phyloP scores from a whole-genome alignment of 2,797 vertebrate species.

The Basileuterus tristriatus region DNA sequence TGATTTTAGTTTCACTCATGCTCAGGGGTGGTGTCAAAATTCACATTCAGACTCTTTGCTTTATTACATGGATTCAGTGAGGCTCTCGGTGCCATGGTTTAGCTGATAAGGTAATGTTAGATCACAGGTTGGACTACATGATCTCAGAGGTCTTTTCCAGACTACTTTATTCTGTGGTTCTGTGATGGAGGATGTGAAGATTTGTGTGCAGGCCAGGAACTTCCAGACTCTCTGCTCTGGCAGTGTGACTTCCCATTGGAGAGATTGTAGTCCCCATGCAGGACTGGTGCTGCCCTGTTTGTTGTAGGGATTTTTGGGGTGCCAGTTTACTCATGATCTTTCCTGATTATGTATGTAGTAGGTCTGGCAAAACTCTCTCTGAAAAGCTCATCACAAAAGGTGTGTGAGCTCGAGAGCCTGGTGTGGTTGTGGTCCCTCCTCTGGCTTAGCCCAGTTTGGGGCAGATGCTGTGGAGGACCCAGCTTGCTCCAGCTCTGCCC shows the following conservation, averaged over 20 bases:
- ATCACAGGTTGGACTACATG: neutral
- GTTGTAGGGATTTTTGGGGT: neutral
- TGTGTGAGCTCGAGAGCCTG: fast-evolving
- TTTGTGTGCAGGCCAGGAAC: neutral
- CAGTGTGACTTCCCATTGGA: neutral
- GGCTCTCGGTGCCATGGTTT: neutral
- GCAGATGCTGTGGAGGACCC: neutral
- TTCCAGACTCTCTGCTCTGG: neutral
- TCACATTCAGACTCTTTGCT: neutral
- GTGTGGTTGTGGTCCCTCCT: neutral
- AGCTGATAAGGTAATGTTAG: no score
- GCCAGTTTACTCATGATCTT: fast-evolving
- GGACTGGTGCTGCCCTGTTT: neutral
- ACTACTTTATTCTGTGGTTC: neutral
- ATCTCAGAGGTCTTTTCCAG: neutral
- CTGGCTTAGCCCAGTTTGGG: neutral
- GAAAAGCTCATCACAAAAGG: neutral
- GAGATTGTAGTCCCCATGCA: no score
- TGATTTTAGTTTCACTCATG: neutral
- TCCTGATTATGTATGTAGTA: neutral
- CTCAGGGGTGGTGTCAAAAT: neutral
- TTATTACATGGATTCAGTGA: fast-evolving
- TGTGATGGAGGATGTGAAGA: neutral
- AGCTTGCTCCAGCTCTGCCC: neutral
- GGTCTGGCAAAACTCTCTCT: neutral